phyloP scores from a whole-genome alignment of 2,888 invertebrate species.

The Priocnemis perturbator region DNA sequence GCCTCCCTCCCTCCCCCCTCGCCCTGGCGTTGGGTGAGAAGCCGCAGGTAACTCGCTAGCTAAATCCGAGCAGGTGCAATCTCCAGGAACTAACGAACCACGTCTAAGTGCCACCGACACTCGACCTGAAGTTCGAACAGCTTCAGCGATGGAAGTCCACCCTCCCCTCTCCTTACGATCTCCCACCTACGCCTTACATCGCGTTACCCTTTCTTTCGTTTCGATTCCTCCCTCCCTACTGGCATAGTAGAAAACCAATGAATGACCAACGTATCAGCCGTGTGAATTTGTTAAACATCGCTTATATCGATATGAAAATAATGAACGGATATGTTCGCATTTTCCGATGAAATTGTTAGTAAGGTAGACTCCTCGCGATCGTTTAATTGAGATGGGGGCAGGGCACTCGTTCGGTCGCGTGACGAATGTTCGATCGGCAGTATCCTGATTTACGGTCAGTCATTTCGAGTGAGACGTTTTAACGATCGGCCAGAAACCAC shows the following conservation, averaged over 20 bases:
- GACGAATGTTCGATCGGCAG: slow-evolving; percentile 49
- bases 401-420: slow-evolving; percentile 25
- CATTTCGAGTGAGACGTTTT: slow-evolving; percentile 40
- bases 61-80: slow-evolving; percentile 47
- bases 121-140: slow-evolving; percentile 36
- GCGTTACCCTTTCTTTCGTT: slow-evolving; percentile 11
- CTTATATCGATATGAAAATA: too few species aligned
- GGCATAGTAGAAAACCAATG: too few species aligned
- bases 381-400: slow-evolving; percentile 5
- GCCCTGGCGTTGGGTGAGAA: slow-evolving; percentile 20
- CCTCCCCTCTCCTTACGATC: neutral
- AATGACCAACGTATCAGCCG: too few species aligned
- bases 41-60: slow-evolving; percentile 36
- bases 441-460: slow-evolving; percentile 49
- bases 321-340: too few species aligned
- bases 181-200: neutral
- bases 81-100: slow-evolving; percentile 56
- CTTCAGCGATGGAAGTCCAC: slow-evolving; percentile 24
- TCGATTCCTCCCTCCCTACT: too few species aligned
- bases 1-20: neutral
- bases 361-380: too few species aligned
- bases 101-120: slow-evolving; percentile 55
- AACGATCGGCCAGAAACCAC: slow-evolving; percentile 42
- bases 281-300: too few species aligned
- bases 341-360: too few species aligned